A percentile compares a stretch with the other conserved stretches of the same genome.
phyloP scores from a whole-genome alignment of 2,888 invertebrate species.

The Noctua fimbriata region DNA sequence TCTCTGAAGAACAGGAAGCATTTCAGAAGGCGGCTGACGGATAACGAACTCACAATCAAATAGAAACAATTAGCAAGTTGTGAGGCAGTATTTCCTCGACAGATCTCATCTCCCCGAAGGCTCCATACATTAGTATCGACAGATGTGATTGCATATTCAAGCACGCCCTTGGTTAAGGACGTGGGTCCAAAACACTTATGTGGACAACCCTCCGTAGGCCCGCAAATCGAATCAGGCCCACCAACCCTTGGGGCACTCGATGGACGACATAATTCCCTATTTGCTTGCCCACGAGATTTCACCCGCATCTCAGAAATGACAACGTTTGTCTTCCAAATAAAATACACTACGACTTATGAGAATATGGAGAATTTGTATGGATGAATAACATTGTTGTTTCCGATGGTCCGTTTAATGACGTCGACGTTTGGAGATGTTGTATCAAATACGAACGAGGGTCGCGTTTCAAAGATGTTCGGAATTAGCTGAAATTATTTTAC shows the following conservation, averaged over 20 bases:
- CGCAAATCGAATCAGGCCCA: slow-evolving; percentile 74
- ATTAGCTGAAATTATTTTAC: background rate
- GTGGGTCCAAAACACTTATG: slow-evolving; percentile 72
- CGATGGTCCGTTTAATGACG: slow-evolving; percentile 34
- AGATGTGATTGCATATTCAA: slow-evolving; percentile 73
- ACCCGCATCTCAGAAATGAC: slow-evolving; percentile 53
- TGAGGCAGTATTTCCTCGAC: slow-evolving; percentile 25
- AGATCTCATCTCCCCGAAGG: slow-evolving; percentile 37
- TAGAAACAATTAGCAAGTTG: slow-evolving; percentile 54
- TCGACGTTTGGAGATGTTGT: slow-evolving; percentile 23
- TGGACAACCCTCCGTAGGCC: slow-evolving; percentile 68
- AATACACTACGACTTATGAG: slow-evolving; percentile 45
- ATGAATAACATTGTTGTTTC: slow-evolving; percentile 31
- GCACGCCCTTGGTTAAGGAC: slow-evolving; percentile 69
- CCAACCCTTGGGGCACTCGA: slow-evolving; percentile 64
- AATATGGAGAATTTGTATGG: slow-evolving; percentile 18
- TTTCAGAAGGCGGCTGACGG: slow-evolving; percentile 20
- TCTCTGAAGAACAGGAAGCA: slow-evolving; percentile 23
- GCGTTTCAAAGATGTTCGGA: slow-evolving; percentile 6
- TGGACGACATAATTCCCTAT: slow-evolving; percentile 70
- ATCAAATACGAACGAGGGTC: slow-evolving; percentile 5
- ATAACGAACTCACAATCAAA: slow-evolving; percentile 40
- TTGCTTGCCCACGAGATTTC: slow-evolving; percentile 67
- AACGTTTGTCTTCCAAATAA: slow-evolving; percentile 57
- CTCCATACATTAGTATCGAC: slow-evolving; percentile 68